Evolutionary conservation across 2,797 vertebrate genomes (phyloP), one percentile per base, ranked within the genome.

Genomic region (Parambassis ranga): DNA sequence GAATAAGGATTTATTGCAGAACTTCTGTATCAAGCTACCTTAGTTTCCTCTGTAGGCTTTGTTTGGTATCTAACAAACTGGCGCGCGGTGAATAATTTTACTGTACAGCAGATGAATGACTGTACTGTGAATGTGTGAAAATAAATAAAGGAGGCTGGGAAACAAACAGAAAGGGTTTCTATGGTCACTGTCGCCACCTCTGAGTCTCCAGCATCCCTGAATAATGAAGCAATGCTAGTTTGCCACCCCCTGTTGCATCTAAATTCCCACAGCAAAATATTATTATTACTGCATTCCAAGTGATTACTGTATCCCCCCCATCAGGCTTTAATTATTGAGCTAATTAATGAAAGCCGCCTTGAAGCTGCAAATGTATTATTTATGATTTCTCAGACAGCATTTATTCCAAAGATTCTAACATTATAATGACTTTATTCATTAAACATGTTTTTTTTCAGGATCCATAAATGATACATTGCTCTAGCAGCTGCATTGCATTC

Each of bases 261-360:
- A 35, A 24, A 24, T 39, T 20, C 39, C 36, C 4, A 2, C 7
- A 32, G 30, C 35, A 56, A 35, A 56, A 60, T 52, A 23, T 46
- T 13, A 50, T 44, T 44, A 44, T 30, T 44, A 11, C 28, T n/a
- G n/a, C n/a, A n/a, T n/a, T n/a, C 30, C 13, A 10, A 58, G 19
- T 41, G 26, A 60, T 51, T 52, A 28, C n/a, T 41, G 10, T 31
- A 22, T 43, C 52, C 52, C 18, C 20, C 6, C 50, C 13, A 1
- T 38, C 35, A 33, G 32, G 31, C 46, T 52, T 68, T 69, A 57
- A 69, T 69, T 61, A 60, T 65, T 51, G 10, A 70, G 41, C 23
- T 70, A 52, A 74, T 64, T 73, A 77, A 49, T 41, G 28, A 22
- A 60, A 37, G 27, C 43, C 7, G 48, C 78, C 49, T 53, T 26